phyloP scores from a whole-genome alignment of 2,888 invertebrate genomes.

The Sphinx pinastri region DNA sequence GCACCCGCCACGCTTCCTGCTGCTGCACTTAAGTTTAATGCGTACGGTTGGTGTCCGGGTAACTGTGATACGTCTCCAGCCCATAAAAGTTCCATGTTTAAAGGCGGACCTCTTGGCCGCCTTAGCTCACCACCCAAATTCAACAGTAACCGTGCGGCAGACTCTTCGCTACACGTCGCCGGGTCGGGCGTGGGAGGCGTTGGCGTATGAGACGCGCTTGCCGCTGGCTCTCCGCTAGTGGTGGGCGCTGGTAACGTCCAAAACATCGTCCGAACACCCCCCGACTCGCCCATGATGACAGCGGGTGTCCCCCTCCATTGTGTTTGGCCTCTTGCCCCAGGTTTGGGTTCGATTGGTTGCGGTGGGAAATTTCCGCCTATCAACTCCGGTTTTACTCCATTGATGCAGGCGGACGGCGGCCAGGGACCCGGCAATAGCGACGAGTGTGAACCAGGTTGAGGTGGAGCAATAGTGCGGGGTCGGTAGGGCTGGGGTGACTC shows the following conservation, averaged over 20 bases:
- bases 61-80: conserved; percentile 94
- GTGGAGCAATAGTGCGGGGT: conserved; percentile 70
- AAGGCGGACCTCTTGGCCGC: conserved; percentile 86
- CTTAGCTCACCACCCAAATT: conserved; percentile 89
- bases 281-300: conserved; percentile 96
- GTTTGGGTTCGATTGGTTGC: conserved; percentile 71
- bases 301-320: conserved; percentile 89
- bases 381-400: conserved; percentile 92
- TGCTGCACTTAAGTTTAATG: conserved; percentile 88
- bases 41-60: conserved; percentile 92
- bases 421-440: conserved; percentile 75
- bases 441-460: conserved; percentile 71
- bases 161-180: conserved; percentile 83
- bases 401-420: conserved; percentile 87
- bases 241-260: conserved; percentile 85
- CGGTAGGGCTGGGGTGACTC: conserved; percentile 69
- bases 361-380: conserved; percentile 86
- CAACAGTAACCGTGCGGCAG: conserved; percentile 88
- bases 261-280: conserved; percentile 90
- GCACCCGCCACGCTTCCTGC: conserved; percentile 74
- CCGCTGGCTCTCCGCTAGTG: conserved; percentile 78
- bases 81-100: conserved; percentile 97
- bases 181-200: conserved; percentile 82
- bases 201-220: conserved; percentile 81
- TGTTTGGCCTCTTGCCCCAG: conserved; percentile 65